Evolutionary conservation across 2,797 vertebrate species (phyloP).

Genomic region (Eurystomus glaucurus): DNA sequence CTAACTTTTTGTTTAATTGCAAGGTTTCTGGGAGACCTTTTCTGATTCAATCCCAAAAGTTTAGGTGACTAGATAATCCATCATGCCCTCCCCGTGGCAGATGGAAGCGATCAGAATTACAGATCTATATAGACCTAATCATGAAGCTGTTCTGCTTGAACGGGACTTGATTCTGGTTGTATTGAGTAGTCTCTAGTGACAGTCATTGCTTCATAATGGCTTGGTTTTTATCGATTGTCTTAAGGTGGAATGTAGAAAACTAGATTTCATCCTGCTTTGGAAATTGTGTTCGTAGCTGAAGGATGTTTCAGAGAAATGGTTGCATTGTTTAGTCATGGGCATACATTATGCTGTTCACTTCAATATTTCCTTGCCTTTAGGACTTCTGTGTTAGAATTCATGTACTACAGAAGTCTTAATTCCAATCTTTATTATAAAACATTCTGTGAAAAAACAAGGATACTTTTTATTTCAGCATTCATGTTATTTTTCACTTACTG

Average conservation of each 20-base stretch:
- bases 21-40: background rate
- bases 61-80: background rate
- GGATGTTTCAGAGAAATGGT: background rate
- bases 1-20: background rate
- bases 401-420: background rate
- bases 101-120: background rate
- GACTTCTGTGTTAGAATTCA: background rate
- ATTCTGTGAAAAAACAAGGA: constrained; percentile 4
- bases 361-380: background rate
- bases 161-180: background rate
- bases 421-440: background rate
- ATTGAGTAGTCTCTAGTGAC: background rate
- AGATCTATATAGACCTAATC: background rate
- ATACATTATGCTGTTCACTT: background rate
- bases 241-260: background rate
- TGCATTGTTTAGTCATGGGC: background rate
- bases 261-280: background rate
- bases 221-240: background rate
- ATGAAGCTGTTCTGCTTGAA: background rate
- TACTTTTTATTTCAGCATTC: constrained; percentile 5
- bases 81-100: rapidly evolving
- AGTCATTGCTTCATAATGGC: background rate
- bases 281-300: background rate
- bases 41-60: background rate
- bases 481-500: constrained; percentile 48